These are phyloP conservation scores for Alosa alosa DNA, from an alignment of 2,113 vertebrate species.

Conservation along the genomic window DNA sequence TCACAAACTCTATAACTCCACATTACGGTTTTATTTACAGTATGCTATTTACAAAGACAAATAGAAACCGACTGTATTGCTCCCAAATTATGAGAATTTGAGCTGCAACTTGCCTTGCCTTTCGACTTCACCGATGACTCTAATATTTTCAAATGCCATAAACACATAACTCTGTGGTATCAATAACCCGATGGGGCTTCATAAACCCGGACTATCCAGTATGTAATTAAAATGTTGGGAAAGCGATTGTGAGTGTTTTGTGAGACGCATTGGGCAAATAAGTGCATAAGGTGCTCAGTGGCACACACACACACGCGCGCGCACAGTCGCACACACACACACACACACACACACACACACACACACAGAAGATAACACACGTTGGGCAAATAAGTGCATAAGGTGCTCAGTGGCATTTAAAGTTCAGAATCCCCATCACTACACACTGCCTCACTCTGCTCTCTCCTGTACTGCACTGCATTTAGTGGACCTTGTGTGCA, in stretches of 20 bases:
- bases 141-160: background rate
- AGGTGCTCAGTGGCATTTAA: constrained; percentile 55
- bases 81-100: too few relatives aligned
- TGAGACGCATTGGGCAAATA: constrained; percentile 34
- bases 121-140: constrained; percentile 4
- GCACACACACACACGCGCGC: constrained; percentile 24
- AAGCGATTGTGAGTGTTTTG: constrained; percentile 26
- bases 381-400: constrained; percentile 29
- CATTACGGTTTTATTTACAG: too few relatives aligned
- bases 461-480: background rate
- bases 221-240: constrained; percentile 14
- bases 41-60: too few relatives aligned
- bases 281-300: constrained; percentile 42
- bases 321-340: too few relatives aligned
- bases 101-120: too few relatives aligned
- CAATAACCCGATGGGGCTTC: background rate
- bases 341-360: too few relatives aligned
- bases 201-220: background rate
- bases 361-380: background rate
- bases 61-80: too few relatives aligned
- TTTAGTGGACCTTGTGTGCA: too few relatives aligned
- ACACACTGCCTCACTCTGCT: constrained; percentile 21
- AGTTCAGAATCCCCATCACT: constrained; percentile 50
- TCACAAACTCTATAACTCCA: too few relatives aligned
- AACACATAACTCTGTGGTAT: background rate